Percentiles rank a stretch among this genome's conserved stretches.
Conservation (phyloP, 2,797 vertebrate genomes). For the Hemitrygon akajei region DNA sequence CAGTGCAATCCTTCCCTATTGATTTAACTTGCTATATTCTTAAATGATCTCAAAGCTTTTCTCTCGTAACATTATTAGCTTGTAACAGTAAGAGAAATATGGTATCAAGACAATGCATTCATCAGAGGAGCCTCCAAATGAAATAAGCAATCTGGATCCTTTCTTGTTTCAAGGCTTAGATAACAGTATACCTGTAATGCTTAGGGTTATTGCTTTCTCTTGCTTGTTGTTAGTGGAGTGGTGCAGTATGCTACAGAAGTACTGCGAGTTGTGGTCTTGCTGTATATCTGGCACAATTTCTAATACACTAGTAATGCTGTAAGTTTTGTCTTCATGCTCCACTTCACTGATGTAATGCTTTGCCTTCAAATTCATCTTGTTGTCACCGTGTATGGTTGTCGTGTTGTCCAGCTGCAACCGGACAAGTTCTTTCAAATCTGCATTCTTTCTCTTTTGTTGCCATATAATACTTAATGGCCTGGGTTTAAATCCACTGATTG, state of each 20-base stretch:
- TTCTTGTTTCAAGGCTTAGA: background rate
- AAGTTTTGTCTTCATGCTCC: background rate
- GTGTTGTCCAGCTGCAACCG: background rate
- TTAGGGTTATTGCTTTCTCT: background rate
- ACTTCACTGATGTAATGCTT: conserved; percentile 8
- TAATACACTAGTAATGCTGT: conserved; percentile 6
- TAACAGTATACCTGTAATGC: conserved; percentile 1
- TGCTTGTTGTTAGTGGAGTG: background rate
- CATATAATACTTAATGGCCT: conserved; percentile 36
- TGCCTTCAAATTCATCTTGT: background rate
- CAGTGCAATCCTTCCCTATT: background rate
- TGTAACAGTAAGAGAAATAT: background rate
- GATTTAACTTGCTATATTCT: background rate
- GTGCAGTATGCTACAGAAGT: conserved; percentile 9
- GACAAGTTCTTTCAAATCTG: background rate
- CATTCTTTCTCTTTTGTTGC: background rate
- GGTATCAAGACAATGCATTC: background rate
- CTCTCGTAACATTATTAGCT: background rate
- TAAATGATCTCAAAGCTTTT: background rate
- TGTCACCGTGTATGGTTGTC: background rate
- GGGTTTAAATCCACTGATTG: conserved; percentile 41
- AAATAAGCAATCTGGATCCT: background rate
- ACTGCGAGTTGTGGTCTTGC: background rate
- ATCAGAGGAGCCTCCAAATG: background rate
- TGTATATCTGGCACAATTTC: background rate